A percentile compares a stretch with the other conserved stretches of the same genome.
Evolutionary conservation across 2,797 vertebrate genomes (phyloP).

Genomic region (Brachyalestes nurse): DNA sequence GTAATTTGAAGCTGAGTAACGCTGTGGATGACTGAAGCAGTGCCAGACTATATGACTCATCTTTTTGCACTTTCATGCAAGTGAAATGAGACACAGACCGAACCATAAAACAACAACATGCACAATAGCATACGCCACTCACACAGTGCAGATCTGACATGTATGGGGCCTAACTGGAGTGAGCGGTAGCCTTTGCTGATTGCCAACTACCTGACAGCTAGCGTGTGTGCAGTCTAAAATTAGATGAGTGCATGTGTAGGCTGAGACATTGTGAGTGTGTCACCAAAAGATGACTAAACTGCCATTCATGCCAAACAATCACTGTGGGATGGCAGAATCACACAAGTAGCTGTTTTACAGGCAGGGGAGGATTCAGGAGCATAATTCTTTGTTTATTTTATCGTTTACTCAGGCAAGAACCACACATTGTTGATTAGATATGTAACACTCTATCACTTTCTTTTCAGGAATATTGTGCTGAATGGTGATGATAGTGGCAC

Average conservation of each 20-base stretch:
- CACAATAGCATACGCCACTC: not conserved
- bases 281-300: slow-evolving; percentile 63
- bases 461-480: slow-evolving; percentile 31
- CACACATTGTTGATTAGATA: slow-evolving; percentile 38
- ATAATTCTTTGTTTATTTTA: slow-evolving; percentile 38
- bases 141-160: slow-evolving; percentile 16
- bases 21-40: slow-evolving; percentile 32
- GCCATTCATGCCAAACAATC: slow-evolving; percentile 51
- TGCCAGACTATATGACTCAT: slow-evolving; percentile 33
- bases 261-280: slow-evolving; percentile 53
- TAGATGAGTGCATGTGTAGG: slow-evolving; percentile 52
- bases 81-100: slow-evolving; percentile 11
- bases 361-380: slow-evolving; percentile 33
- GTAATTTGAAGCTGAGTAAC: slow-evolving; percentile 43
- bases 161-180: not conserved
- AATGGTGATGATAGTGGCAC: slow-evolving; percentile 16
- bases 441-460: slow-evolving; percentile 15
- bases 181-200: slow-evolving; percentile 33
- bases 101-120: not conserved
- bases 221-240: slow-evolving; percentile 51
- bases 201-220: slow-evolving; percentile 55
- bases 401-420: slow-evolving; percentile 14
- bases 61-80: slow-evolving; percentile 19
- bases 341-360: slow-evolving; percentile 38
- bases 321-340: slow-evolving; percentile 30